Evolutionary conservation across 2,113 vertebrate species (phyloP).

Genomic region (Xenotilapia longispinis): DNA sequence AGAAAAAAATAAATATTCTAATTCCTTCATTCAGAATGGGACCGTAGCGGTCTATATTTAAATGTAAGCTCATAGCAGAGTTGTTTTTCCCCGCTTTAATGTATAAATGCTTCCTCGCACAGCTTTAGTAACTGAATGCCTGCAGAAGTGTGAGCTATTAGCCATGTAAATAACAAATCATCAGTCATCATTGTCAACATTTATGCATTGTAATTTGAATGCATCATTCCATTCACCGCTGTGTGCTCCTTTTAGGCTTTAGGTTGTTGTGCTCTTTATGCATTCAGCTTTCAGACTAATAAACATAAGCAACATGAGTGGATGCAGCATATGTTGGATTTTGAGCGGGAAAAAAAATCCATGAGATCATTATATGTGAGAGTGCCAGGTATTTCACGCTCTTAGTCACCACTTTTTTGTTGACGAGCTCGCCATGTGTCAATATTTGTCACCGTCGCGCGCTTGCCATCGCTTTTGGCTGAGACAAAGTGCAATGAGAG

Average conservation of each 20-base stretch:
- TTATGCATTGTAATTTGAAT: not conserved
- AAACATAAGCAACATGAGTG: not conserved
- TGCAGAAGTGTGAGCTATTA: not conserved
- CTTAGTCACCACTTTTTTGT: not conserved
- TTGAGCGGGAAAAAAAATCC: not conserved
- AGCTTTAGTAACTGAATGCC: not conserved
- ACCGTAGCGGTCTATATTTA: not conserved
- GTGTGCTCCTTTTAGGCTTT: not conserved
- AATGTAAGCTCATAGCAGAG: not conserved
- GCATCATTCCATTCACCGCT: not conserved
- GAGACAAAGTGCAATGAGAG: slow-evolving; percentile 14
- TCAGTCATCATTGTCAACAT: not conserved
- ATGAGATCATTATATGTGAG: not conserved
- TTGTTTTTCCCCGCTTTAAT: not conserved
- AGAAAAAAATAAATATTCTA: not conserved
- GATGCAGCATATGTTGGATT: slow-evolving; percentile 4
- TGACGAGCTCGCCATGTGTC: not conserved
- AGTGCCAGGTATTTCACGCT: not conserved
- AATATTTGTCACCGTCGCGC: not conserved
- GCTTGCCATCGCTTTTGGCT: slow-evolving; percentile 11
- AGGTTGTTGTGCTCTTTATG: not conserved
- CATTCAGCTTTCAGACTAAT: not conserved
- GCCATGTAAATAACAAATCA: not conserved
- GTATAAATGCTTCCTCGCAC: not conserved
- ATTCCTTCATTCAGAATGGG: not conserved